Conservation (phyloP, 2,797 vertebrate genomes). For the Lemur catta region DNA sequence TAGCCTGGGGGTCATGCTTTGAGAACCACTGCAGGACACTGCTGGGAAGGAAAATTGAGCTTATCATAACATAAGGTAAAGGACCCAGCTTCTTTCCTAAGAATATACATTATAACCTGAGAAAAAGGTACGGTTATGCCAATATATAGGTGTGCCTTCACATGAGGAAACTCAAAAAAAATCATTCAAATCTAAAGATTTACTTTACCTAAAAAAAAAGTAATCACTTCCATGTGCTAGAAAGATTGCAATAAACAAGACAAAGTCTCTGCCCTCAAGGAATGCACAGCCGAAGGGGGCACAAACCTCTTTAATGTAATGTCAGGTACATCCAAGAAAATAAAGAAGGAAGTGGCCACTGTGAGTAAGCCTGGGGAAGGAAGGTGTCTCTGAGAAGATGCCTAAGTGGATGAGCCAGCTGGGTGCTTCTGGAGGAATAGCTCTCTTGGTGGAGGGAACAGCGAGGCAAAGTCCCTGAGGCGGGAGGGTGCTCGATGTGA, state of each 20-base stretch:
- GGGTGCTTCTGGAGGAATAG: background rate
- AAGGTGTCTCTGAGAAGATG: background rate
- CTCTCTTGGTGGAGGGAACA: background rate
- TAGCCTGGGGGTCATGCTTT: background rate
- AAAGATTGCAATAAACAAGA: background rate
- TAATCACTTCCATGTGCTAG: background rate
- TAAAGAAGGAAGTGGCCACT: background rate
- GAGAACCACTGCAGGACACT: background rate
- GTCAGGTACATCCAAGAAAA: rapidly evolving
- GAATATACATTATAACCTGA: background rate
- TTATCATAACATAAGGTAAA: background rate
- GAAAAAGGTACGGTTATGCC: background rate
- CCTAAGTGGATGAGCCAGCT: background rate
- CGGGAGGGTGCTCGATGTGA: background rate
- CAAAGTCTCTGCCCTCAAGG: background rate
- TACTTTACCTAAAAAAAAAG: background rate
- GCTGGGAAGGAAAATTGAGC: background rate
- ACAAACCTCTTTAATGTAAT: background rate
- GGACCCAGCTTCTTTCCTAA: background rate
- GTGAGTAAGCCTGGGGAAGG: background rate
- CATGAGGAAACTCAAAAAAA: background rate
- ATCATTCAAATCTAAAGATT: background rate
- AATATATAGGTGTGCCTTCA: background rate
- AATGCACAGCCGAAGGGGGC: rapidly evolving
- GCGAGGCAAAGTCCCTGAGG: too few species aligned